Conservation (phyloP, 2,797 vertebrate species). For the Bufotes viridis region DNA sequence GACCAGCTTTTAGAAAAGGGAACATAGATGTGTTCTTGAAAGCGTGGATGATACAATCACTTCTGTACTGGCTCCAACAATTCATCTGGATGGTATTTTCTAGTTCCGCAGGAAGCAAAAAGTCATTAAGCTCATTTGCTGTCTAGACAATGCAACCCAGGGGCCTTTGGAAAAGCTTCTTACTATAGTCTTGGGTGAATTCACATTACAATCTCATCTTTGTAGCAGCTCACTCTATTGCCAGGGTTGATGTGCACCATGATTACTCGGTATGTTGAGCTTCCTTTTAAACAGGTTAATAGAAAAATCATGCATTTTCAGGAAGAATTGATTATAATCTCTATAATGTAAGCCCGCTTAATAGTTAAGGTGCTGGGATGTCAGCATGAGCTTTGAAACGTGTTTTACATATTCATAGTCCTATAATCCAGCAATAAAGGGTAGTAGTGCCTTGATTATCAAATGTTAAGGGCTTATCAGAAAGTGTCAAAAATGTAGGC, state of each 20-base stretch:
- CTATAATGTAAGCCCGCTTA: neutral
- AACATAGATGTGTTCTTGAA: neutral
- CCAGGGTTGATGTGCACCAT: neutral
- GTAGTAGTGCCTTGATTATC: neutral
- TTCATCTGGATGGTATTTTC: conserved; percentile 50
- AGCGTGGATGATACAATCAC: conserved; percentile 26
- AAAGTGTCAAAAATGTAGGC: neutral
- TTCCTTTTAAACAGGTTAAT: neutral
- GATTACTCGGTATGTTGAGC: neutral
- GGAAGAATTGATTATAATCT: neutral
- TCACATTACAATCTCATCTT: conserved; percentile 22
- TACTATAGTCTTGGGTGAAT: conserved; percentile 50
- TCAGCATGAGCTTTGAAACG: conserved; percentile 46
- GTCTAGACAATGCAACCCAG: conserved; percentile 68
- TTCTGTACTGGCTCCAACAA: conserved; percentile 29
- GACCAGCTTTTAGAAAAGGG: too few species aligned
- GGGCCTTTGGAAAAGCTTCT: conserved; percentile 65
- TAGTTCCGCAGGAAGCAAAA: conserved; percentile 44
- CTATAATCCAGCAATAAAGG: neutral
- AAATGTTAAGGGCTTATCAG: neutral
- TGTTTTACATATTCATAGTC: neutral
- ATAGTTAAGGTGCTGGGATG: neutral
- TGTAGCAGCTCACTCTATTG: neutral
- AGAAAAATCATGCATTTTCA: neutral
- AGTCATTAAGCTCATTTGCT: conserved; percentile 68